Evolutionary conservation across 2,888 invertebrate species (phyloP), one percentile per base, ranked within the genome.

Genomic region (Tenthredo notha): DNA sequence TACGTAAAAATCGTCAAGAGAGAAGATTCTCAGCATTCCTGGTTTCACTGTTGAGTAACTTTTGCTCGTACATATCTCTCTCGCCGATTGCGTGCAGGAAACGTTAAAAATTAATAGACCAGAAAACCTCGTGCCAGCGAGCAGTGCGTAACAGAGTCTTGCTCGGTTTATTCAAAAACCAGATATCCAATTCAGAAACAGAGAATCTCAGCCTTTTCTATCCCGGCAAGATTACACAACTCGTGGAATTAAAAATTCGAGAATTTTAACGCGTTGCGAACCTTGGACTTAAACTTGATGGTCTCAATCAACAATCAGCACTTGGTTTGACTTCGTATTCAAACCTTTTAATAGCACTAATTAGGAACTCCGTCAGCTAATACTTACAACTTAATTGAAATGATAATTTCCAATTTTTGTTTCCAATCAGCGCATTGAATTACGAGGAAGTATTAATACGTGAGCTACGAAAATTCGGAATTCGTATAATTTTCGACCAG

Each of bases 81-180:
- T 74, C 43, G 10, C 72, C 37, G 43, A 74, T 74, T 74, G 72
- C 72, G 37, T 43, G n/a, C n/a, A 29, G 72, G 72, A n/a, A 74
- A 18, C n/a, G 40, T 43, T 74, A 9, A 74, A 10, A 74, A 74
- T 43, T 40, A 40, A 74, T 74, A 74, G 67, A 18, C 33, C 33
- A 67, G 29, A 67, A 74, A 25, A 74, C 21, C 21, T n/a, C 72
- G 43, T 74, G 25, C n/a, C 43, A 74, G n/a, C 21, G 43, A 74
- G 40, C 72, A 40, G 43, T 21, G 72, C 40, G 21, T 74, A 74
- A 25, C 40, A 9, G 40, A 40, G 4, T 15, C 10, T 33, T 18
- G 67, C 25, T 67, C 18, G 18, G 33, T 29, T 25, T 18, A 10
- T 15, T 33, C 67, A 18, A 18, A 33, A 33, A 33, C 29, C 67